These are phyloP conservation scores for Eulithis testata DNA, from an alignment of 2,888 invertebrate species.

Conservation along the genomic window DNA sequence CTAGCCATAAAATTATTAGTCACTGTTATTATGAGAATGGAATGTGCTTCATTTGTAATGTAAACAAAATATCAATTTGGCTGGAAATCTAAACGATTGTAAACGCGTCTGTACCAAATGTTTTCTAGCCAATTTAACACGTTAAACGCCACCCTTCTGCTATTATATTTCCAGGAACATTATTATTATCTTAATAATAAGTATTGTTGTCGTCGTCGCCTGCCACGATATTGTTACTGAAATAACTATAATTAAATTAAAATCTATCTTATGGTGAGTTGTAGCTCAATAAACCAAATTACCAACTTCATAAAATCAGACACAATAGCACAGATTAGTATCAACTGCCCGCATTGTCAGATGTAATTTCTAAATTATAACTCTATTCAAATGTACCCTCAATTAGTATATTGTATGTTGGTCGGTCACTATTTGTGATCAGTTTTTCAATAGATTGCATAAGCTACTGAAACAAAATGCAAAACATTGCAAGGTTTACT, in stretches of 20 bases:
- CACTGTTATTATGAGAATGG: not conserved
- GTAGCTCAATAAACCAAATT: conserved; percentile 13
- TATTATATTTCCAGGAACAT: too few relatives aligned
- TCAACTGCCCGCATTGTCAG: conserved; percentile 46
- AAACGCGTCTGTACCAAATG: conserved; percentile 24
- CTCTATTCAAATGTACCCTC: conserved; percentile 30
- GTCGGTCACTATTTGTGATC: not conserved
- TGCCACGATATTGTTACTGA: too few relatives aligned
- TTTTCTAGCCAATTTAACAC: not conserved
- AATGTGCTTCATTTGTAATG: conserved; percentile 16
- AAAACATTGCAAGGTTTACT: too few relatives aligned
- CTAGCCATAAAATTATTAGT: too few relatives aligned
- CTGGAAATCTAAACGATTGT: conserved; percentile 1
- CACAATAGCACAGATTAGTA: conserved; percentile 37
- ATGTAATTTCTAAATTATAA: conserved; percentile 29
- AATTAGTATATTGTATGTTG: conserved; percentile 1
- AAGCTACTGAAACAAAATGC: too few relatives aligned
- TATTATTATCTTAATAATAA: too few relatives aligned
- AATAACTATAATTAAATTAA: not conserved
- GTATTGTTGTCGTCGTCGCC: too few relatives aligned
- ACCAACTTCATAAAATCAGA: conserved; percentile 19
- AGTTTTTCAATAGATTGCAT: not conserved
- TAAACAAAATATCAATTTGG: conserved; percentile 35
- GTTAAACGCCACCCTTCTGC: too few relatives aligned
- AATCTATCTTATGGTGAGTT: not conserved